Conservation (phyloP, 2,113 vertebrate species). For the Sceloporus tristichus region DNA sequence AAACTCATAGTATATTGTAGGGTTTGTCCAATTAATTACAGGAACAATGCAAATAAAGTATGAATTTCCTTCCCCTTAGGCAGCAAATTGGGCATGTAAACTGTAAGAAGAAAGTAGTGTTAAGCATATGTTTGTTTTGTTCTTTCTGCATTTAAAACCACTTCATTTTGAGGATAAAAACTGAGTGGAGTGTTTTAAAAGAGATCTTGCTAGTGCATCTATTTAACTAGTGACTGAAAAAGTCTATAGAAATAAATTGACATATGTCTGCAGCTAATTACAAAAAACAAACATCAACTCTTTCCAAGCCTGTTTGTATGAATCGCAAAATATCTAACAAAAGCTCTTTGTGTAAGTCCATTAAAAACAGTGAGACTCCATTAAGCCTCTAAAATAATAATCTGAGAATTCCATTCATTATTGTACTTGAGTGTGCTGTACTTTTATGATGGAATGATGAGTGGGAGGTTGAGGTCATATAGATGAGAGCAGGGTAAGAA, state of each 20-base stretch:
- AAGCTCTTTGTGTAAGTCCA: conserved; percentile 51
- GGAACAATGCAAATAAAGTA: not conserved
- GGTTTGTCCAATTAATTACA: not conserved
- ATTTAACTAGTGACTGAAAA: conserved; percentile 19
- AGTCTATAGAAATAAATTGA: conserved; percentile 46
- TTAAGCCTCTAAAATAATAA: conserved; percentile 68
- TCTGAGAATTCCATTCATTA: conserved; percentile 64
- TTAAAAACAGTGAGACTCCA: conserved; percentile 57
- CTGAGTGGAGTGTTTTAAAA: not conserved
- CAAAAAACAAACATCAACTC: conserved; percentile 51
- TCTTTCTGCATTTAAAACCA: not conserved
- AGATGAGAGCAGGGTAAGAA: conserved; percentile 28
- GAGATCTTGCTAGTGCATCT: conserved; percentile 19
- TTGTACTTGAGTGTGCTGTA: conserved; percentile 57
- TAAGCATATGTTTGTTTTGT: not conserved
- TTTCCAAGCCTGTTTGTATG: conserved; percentile 50
- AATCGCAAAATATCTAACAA: conserved; percentile 60
- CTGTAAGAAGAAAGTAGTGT: not conserved
- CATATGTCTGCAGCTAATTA: conserved; percentile 55
- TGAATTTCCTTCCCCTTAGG: not conserved
- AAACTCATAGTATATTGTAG: not conserved
- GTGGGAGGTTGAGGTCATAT: conserved; percentile 48
- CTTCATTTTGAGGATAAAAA: conserved; percentile 8
- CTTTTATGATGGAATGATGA: conserved; percentile 46
- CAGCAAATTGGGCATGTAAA: no score